Percentiles rank a stretch among this genome's conserved stretches.
phyloP scores from a whole-genome alignment of 2,113 vertebrate genomes.

The Seriola rivoliana region DNA sequence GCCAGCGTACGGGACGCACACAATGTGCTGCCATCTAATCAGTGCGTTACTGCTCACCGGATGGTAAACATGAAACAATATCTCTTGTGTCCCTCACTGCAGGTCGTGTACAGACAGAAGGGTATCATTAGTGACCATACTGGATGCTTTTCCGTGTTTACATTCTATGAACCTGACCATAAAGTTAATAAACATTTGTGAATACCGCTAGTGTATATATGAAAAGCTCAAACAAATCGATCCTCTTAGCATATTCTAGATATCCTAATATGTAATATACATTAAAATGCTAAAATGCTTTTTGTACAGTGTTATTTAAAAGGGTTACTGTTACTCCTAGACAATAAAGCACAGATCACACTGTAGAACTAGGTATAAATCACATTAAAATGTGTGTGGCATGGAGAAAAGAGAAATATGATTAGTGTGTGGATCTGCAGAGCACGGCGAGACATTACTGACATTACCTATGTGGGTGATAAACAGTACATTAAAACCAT shows the following conservation, averaged over 20 bases:
- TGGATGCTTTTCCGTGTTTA: background rate
- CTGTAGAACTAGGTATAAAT: background rate
- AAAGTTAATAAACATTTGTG: background rate
- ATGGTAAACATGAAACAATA: slow-evolving; percentile 70
- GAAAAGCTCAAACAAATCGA: slow-evolving; percentile 15
- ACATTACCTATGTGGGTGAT: background rate
- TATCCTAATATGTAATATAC: background rate
- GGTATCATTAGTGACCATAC: slow-evolving; percentile 13
- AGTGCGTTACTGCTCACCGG: slow-evolving; percentile 63
- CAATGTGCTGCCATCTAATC: slow-evolving; percentile 75
- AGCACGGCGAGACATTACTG: background rate
- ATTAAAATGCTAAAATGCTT: background rate
- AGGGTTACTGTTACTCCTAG: background rate
- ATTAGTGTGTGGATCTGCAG: background rate
- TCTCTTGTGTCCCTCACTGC: slow-evolving; percentile 29
- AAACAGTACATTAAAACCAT: background rate
- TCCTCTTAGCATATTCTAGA: background rate
- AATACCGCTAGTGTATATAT: background rate
- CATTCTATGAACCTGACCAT: background rate
- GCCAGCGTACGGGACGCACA: slow-evolving; percentile 61
- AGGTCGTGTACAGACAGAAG: slow-evolving; percentile 19
- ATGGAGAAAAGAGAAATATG: background rate
- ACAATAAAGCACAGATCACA: background rate
- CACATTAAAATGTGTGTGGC: background rate
- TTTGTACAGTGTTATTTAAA: background rate